Evolutionary conservation across 2,113 vertebrate genomes (phyloP).

Genomic region (Hystrix cristata): DNA sequence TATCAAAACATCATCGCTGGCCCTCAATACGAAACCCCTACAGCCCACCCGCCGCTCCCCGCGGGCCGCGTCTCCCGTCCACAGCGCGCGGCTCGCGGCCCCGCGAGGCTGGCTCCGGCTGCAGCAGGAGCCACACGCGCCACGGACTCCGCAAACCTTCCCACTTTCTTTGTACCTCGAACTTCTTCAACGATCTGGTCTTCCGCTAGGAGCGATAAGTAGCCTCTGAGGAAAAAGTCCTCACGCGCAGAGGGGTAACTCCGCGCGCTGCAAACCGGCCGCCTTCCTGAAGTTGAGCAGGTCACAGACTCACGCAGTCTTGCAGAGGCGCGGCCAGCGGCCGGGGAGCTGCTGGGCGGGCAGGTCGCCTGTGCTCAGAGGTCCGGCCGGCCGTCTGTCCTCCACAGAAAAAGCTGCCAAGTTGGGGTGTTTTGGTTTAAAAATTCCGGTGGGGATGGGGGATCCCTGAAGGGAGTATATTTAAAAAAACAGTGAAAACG

Average conservation of each 20-base stretch:
- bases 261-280: constrained; percentile 85
- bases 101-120: not conserved
- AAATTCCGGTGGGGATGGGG: constrained; percentile 82
- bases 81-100: not conserved
- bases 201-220: constrained; percentile 67
- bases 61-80: not conserved
- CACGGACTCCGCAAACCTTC: constrained; percentile 67
- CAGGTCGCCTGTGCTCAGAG: constrained; percentile 79
- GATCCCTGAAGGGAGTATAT: constrained; percentile 81
- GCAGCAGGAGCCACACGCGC: constrained; percentile 57
- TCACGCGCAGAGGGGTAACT: constrained; percentile 69
- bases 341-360: constrained; percentile 68
- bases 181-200: constrained; percentile 66
- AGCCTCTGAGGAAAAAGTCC: constrained; percentile 61
- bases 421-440: constrained; percentile 80
- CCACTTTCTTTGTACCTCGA: constrained; percentile 60
- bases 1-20: constrained; percentile 85
- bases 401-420: constrained; percentile 85
- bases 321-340: no score
- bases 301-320: constrained; percentile 87
- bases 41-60: constrained; percentile 43
- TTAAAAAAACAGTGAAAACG: constrained; percentile 59
- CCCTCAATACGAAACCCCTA: constrained; percentile 77
- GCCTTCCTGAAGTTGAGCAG: constrained; percentile 75
- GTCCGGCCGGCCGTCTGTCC: constrained; percentile 81